Conservation (phyloP, 2,888 invertebrate species). For the Dysmachus trigonus region DNA sequence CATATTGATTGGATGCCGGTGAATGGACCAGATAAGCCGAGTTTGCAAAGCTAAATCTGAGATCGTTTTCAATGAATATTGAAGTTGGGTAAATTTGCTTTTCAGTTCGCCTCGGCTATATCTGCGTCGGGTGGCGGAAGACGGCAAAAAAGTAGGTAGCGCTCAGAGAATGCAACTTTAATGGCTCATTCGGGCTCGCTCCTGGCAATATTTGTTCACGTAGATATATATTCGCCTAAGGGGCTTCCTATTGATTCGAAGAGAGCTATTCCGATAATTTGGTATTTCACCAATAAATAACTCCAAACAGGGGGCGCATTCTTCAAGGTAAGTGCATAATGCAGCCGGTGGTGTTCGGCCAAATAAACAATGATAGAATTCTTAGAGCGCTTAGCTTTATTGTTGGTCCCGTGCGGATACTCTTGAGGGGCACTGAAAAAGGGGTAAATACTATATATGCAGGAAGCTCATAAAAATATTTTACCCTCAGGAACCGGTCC, state of each 20-base stretch:
- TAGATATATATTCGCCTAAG: neutral
- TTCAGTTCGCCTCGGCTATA: slow-evolving; percentile 1
- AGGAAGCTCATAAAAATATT: neutral
- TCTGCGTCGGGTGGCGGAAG: neutral
- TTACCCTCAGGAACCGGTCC: neutral
- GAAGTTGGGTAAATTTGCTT: slow-evolving; percentile 38
- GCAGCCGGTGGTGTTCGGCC: neutral
- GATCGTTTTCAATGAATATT: slow-evolving; percentile 40
- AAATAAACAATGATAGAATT: neutral
- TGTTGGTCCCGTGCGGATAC: neutral
- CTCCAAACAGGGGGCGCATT: neutral
- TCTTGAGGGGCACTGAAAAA: neutral
- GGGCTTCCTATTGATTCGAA: neutral
- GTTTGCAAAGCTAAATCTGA: slow-evolving; percentile 37
- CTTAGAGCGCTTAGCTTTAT: neutral
- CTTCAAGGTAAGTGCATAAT: neutral
- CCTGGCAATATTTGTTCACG: slow-evolving; percentile 34
- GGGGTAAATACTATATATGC: neutral
- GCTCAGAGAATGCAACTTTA: slow-evolving; percentile 26
- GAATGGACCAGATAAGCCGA: slow-evolving; percentile 38
- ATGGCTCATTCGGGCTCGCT: slow-evolving; percentile 18
- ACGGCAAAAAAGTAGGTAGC: neutral
- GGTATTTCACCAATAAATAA: neutral
- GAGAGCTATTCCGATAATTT: neutral
- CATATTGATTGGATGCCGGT: slow-evolving; percentile 37